Evolutionary conservation across 2,113 vertebrate genomes (phyloP), one percentile per base, ranked within the genome.

Genomic region (Sylvilagus bachmani): DNA sequence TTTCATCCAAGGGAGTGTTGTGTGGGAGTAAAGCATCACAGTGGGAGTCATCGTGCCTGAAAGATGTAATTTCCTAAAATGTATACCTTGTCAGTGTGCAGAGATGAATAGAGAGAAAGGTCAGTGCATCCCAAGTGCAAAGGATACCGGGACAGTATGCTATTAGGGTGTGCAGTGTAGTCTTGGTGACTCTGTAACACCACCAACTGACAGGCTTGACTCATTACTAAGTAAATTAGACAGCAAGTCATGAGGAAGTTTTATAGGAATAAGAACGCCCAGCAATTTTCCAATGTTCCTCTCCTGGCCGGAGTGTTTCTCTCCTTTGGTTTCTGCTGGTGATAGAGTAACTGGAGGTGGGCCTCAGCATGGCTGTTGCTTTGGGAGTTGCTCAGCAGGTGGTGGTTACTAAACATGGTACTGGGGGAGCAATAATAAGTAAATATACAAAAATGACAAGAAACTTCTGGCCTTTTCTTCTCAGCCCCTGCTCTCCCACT

Each of bases 51-150:
- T 81, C 38, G 3, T 81, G 85, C 78, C 95, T 96, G 92, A 97
- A 92, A 81, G 90, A 84, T 98, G 85, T 92, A 96, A 97, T 98
- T 98, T 98, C 97, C 96, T 93, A 86, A 97, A 97, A 97, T 86
- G 81, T 95, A 97, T 74, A 97, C 94, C 88, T 97, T 97, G 96
- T 96, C 90, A 69, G 87, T 67, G 82, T 87, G 75, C 71, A 95
- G 87, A 97, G 95, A 97, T 93, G 96, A 95, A 95, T 62, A 96
- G 87, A 88, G 91, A 96, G 93, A 96, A 94, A 98, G 93, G 95
- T 98, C 94, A 94, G 75, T 89, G 36, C 44, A 91, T 89, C 88
- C 24, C 84, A 97, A 96, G 83, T 58, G 27, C 55, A 75, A 96
- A 96, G 93, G 92, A 97, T 84, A 82, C 94, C 97, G 81, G 92